Conservation (phyloP, 2,888 invertebrate species). For the Augiades crinisus region DNA sequence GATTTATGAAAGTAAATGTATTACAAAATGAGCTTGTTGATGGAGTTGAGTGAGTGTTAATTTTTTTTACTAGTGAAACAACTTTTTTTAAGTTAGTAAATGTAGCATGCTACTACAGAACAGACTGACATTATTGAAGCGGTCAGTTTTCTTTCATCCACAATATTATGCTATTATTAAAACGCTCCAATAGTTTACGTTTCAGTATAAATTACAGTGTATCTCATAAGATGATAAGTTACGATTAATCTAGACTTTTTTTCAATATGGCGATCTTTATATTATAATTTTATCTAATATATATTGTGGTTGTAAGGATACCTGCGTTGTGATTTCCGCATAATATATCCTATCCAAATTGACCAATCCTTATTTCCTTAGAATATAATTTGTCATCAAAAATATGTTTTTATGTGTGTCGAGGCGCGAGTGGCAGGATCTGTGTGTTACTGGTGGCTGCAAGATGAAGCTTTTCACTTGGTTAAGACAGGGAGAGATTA, state of each 20-base stretch:
- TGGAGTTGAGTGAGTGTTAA: conserved; percentile 73
- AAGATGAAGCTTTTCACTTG: conserved; percentile 69
- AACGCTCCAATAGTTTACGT: conserved; percentile 72
- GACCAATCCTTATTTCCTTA: conserved; percentile 58
- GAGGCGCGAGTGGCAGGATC: conserved; percentile 61
- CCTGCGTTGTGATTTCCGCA: conserved; percentile 79
- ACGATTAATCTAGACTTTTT: conserved; percentile 78
- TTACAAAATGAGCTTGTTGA: conserved; percentile 75
- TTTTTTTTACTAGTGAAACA: conserved; percentile 72
- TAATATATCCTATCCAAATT: conserved; percentile 57
- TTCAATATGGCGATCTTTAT: conserved; percentile 83
- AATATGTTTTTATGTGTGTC: conserved; percentile 29
- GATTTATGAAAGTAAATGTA: conserved; percentile 75
- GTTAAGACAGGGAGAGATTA: conserved; percentile 67
- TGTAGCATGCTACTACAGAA: conserved; percentile 75
- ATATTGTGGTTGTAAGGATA: conserved; percentile 88
- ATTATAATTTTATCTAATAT: conserved; percentile 84
- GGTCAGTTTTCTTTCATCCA: conserved; percentile 81
- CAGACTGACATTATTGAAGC: conserved; percentile 69
- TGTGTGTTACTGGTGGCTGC: conserved; percentile 68
- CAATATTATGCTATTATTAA: conserved; percentile 69
- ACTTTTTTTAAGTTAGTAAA: conserved; percentile 73
- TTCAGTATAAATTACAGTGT: conserved; percentile 80
- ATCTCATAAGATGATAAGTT: conserved; percentile 80
- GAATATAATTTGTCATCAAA: conserved; percentile 40